Conservation (phyloP, 1,140 invertebrate species). For the Meteorus sp. region DNA sequence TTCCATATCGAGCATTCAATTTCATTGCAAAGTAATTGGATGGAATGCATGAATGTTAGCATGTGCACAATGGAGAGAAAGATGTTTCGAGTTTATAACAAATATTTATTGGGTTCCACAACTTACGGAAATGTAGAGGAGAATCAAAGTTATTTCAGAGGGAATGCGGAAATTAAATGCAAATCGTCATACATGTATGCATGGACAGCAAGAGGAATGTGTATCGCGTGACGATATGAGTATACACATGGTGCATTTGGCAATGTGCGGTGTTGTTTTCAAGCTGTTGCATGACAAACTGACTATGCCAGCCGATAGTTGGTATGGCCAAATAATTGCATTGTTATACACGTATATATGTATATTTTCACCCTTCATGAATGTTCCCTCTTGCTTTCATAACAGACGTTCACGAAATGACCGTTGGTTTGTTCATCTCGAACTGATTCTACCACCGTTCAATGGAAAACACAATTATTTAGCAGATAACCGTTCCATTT, state of each 20-base stretch:
- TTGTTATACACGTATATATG: slow-evolving; percentile 13
- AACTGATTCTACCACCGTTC: background rate
- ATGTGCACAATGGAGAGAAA: too few species aligned
- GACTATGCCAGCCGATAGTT: slow-evolving; percentile 37
- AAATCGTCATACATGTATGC: background rate
- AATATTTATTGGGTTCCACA: too few species aligned
- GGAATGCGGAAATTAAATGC: too few species aligned
- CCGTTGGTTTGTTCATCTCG: background rate
- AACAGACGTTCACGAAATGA: background rate
- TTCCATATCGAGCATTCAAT: too few species aligned
- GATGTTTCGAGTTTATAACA: too few species aligned
- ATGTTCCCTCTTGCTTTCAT: background rate
- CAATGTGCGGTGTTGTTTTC: slow-evolving; percentile 24
- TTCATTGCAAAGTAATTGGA: too few species aligned
- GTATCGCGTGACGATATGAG: background rate
- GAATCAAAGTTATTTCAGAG: too few species aligned
- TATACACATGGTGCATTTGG: background rate
- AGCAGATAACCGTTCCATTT: background rate
- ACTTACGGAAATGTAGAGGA: too few species aligned
- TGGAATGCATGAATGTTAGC: too few species aligned
- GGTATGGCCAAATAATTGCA: slow-evolving; percentile 38
- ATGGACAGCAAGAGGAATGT: slow-evolving; percentile 4
- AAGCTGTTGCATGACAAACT: slow-evolving; percentile 48
- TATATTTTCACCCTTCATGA: too few species aligned
- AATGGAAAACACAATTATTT: background rate